phyloP scores from a whole-genome alignment of 2,797 vertebrate species.

The Eidolon dupreanum region DNA sequence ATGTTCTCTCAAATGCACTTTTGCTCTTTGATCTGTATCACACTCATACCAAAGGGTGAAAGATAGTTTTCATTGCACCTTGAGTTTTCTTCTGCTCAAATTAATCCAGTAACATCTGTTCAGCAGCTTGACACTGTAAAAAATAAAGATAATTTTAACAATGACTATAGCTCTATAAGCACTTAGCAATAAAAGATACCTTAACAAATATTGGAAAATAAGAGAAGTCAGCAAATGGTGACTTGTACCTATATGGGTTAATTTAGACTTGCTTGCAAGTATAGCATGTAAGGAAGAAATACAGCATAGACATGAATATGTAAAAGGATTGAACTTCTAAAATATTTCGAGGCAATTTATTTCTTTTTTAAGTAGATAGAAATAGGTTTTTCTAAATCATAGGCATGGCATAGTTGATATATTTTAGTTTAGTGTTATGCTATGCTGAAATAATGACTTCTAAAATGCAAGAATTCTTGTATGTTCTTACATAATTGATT shows the following conservation, averaged over 20 bases:
- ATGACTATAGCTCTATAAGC: background rate
- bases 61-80: background rate
- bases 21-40: background rate
- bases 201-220: constrained; percentile 16
- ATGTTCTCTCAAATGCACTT: background rate
- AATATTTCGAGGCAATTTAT: constrained; percentile 24
- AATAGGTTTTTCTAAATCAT: constrained; percentile 40
- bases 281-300: background rate
- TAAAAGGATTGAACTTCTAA: constrained; percentile 32
- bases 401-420: background rate
- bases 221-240: background rate
- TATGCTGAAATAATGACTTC: constrained; percentile 55
- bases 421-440: constrained; percentile 52
- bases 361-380: constrained; percentile 53
- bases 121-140: constrained; percentile 24
- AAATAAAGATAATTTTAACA: constrained; percentile 33
- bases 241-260: background rate
- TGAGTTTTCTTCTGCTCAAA: background rate
- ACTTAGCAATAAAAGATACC: background rate
- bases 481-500: constrained; percentile 44
- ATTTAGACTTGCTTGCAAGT: constrained; percentile 20
- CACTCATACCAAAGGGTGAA: background rate
- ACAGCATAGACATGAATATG: background rate
- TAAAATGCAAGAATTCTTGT: constrained; percentile 19
- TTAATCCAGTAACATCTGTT: background rate